Conservation (phyloP, 64 coral and sea anemone species). For the Porites lutea region DNA sequence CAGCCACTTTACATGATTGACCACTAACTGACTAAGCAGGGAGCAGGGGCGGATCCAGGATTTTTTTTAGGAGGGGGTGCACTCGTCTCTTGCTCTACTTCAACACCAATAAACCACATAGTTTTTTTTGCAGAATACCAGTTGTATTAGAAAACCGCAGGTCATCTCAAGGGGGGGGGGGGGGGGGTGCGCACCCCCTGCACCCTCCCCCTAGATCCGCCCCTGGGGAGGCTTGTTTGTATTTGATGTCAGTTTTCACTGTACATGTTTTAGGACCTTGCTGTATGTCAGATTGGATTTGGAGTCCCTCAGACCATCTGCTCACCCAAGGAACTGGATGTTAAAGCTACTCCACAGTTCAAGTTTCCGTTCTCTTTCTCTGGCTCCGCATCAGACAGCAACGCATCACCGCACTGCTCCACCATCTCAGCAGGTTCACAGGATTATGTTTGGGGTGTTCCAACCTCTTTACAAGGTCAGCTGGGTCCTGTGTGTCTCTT, state of each 20-base stretch:
- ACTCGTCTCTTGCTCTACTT: too few relatives aligned
- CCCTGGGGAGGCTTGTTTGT: too few relatives aligned
- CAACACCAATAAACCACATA: too few relatives aligned
- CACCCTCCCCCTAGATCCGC: too few relatives aligned
- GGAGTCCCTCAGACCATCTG: conserved; percentile 43
- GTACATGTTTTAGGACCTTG: conserved; percentile 67
- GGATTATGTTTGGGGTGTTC: conserved; percentile 92
- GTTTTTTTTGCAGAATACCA: too few relatives aligned
- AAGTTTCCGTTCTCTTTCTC: conserved; percentile 59
- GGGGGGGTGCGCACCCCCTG: too few relatives aligned
- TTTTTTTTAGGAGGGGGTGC: too few relatives aligned
- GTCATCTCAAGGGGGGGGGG: too few relatives aligned
- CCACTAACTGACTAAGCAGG: too few relatives aligned
- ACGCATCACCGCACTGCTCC: conserved; percentile 48
- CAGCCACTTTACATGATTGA: too few relatives aligned
- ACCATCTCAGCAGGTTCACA: conserved; percentile 79
- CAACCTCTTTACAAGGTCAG: conserved; percentile 90
- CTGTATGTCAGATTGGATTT: conserved; percentile 86
- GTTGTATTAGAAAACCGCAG: too few relatives aligned
- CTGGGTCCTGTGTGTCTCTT: conserved; percentile 93
- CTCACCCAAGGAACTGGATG: conserved; percentile 6
- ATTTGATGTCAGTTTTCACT: not conserved
- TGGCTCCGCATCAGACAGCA: conserved; percentile 32
- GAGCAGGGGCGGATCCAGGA: too few relatives aligned
- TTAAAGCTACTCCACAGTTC: not conserved